Evolutionary conservation across 2,113 vertebrate species (phyloP).

Genomic region (Melanostigma gelatinosum): DNA sequence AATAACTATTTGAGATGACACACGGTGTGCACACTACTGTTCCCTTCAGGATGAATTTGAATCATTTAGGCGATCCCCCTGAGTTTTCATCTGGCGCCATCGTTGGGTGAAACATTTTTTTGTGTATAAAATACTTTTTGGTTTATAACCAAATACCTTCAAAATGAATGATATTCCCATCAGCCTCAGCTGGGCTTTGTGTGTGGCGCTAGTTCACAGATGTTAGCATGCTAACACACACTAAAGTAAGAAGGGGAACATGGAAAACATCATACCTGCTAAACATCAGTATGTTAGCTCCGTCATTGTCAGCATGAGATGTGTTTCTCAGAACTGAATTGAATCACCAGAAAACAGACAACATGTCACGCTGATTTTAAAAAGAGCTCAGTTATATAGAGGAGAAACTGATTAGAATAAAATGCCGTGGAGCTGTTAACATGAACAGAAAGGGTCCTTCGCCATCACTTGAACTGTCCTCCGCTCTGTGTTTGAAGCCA

Average conservation of each 20-base stretch:
- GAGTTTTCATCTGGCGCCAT: background rate
- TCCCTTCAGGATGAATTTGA: background rate
- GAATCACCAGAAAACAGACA: background rate
- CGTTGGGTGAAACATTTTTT: background rate
- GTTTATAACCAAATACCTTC: background rate
- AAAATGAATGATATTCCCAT: background rate
- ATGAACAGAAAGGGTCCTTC: background rate
- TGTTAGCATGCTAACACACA: background rate
- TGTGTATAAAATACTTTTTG: background rate
- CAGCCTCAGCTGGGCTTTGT: background rate
- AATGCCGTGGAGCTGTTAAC: background rate
- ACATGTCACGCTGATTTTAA: background rate
- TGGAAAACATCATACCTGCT: background rate
- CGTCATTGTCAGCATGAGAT: background rate
- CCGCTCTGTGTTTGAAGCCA: conserved; percentile 27
- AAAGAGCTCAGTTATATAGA: background rate
- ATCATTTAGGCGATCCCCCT: background rate
- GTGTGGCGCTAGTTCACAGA: too few relatives aligned
- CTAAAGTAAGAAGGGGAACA: background rate
- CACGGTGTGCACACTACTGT: background rate
- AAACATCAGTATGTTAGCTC: background rate
- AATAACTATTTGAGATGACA: background rate
- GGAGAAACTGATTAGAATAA: background rate
- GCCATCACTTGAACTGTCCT: conserved; percentile 6
- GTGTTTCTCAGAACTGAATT: background rate